Conservation (phyloP, 2,113 vertebrate genomes). For the Nymphicus hollandicus region DNA sequence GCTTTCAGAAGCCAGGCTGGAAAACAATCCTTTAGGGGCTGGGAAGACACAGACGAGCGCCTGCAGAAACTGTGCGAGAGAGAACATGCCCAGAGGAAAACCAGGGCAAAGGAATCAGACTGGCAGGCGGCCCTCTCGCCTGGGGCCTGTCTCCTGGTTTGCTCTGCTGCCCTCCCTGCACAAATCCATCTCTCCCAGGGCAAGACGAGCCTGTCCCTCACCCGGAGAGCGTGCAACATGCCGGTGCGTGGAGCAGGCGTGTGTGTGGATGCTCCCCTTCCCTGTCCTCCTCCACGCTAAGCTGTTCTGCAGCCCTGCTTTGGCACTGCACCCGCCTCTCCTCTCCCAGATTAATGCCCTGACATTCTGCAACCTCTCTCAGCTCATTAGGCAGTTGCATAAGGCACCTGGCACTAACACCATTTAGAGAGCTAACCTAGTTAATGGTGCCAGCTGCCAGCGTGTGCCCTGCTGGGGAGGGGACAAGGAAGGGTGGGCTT, state of each 20-base stretch:
- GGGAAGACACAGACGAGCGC: not conserved
- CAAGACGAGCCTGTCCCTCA: not conserved
- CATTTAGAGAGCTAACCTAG: slow-evolving; percentile 41
- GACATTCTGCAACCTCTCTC: slow-evolving; percentile 64
- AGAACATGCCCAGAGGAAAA: slow-evolving; percentile 53
- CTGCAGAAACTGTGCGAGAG: slow-evolving; percentile 11
- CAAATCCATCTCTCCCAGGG: not conserved
- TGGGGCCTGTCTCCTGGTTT: not conserved
- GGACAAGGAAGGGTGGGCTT: not conserved
- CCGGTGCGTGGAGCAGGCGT: not conserved
- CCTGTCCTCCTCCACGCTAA: not conserved
- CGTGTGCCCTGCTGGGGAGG: rapidly evolving
- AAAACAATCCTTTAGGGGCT: slow-evolving; percentile 59
- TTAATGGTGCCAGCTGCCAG: slow-evolving; percentile 40
- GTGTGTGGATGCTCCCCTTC: not conserved
- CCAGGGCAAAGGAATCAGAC: slow-evolving; percentile 39
- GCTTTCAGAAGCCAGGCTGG: not conserved
- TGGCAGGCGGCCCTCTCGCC: slow-evolving; percentile 49
- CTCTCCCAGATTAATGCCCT: slow-evolving; percentile 43
- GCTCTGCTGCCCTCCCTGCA: slow-evolving; percentile 30
- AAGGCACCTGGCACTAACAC: slow-evolving; percentile 8
- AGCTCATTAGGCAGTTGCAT: slow-evolving; percentile 59
- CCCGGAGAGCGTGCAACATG: not conserved
- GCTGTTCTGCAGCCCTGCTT: slow-evolving; percentile 4
- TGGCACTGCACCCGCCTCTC: not conserved